Evolutionary conservation across 1,140 invertebrate genomes (phyloP).

Genomic region (Heterodera carotae): DNA sequence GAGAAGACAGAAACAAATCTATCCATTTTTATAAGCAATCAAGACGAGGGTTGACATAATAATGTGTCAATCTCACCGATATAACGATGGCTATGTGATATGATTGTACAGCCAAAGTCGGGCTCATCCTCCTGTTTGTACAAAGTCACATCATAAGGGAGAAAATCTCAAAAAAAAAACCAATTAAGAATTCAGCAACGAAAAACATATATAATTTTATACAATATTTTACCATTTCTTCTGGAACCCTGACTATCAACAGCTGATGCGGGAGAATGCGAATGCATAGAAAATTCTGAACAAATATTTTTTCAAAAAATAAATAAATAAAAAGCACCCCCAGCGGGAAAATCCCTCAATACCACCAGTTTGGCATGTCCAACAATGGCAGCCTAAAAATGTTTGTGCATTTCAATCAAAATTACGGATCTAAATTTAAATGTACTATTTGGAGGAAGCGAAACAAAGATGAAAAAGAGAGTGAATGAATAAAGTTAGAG

Average conservation of each 20-base stretch:
- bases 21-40: background rate
- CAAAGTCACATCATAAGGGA: conserved; percentile 81
- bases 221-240: background rate
- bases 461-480: no score
- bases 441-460: no score
- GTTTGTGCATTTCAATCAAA: no score
- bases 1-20: background rate
- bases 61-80: conserved; percentile 75
- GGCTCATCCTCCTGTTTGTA: conserved; percentile 82
- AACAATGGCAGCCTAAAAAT: conserved; percentile 59
- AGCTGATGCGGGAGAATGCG: background rate
- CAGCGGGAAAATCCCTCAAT: conserved; percentile 26
- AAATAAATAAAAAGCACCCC: conserved; percentile 4
- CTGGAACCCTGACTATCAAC: background rate
- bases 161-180: background rate
- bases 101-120: conserved; percentile 97
- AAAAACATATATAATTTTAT: no score
- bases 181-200: no score
- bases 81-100: conserved; percentile 89
- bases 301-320: background rate
- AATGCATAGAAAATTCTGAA: background rate
- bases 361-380: conserved; percentile 63
- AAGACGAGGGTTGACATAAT: background rate
- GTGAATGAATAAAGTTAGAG: no score
- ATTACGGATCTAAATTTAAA: no score